Evolutionary conservation across 2,113 vertebrate species (phyloP).

Genomic region (Microcebus griseorufus): DNA sequence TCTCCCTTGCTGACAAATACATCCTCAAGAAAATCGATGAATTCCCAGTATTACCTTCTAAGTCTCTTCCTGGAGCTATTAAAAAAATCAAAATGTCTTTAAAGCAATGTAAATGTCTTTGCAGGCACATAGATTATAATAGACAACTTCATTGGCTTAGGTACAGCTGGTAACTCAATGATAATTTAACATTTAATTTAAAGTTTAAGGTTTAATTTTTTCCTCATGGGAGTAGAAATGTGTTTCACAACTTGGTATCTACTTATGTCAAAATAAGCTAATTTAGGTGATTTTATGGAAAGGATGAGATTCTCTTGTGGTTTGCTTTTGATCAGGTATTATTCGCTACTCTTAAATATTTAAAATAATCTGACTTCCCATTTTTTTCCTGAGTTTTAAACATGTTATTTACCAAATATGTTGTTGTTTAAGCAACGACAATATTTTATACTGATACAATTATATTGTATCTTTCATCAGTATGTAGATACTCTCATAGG

Average conservation of each 20-base stretch:
- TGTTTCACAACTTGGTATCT: not conserved
- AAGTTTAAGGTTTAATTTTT: slow-evolving; percentile 15
- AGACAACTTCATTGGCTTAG: not conserved
- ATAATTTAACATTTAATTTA: slow-evolving; percentile 27
- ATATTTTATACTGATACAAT: not conserved
- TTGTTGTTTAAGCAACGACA: not conserved
- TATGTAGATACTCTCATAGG: not conserved
- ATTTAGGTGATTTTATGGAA: not conserved
- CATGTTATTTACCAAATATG: not conserved
- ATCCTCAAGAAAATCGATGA: not conserved
- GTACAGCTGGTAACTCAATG: not conserved
- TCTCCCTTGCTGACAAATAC: not conserved
- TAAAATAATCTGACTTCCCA: not conserved
- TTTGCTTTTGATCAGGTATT: not conserved
- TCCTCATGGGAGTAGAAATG: not conserved
- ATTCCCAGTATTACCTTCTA: not conserved
- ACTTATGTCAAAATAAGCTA: not conserved
- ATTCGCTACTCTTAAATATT: not conserved
- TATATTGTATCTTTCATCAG: not conserved
- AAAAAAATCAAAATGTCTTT: not conserved
- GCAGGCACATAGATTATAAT: not conserved
- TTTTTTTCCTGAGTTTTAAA: not conserved
- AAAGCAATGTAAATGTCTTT: not conserved
- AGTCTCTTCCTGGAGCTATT: not conserved
- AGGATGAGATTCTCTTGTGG: not conserved